A percentile compares a stretch with the other conserved stretches of the same genome.
phyloP scores from a whole-genome alignment of 2,797 vertebrate genomes.

The Paramormyrops hopkinsi region DNA sequence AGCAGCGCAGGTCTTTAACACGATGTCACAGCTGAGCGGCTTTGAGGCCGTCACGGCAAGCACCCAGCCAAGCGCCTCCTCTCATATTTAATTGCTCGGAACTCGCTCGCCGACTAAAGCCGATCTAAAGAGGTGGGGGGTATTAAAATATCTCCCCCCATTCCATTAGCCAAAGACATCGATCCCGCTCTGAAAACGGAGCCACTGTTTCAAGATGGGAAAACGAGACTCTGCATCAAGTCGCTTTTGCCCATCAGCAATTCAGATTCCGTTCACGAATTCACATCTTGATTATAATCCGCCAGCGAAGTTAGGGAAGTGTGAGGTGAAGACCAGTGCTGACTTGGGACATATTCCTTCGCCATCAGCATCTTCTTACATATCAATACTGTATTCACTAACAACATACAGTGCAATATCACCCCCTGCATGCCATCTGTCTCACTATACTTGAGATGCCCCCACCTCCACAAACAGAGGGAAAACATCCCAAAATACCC shows the following conservation, averaged over 20 bases:
- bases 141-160: background rate
- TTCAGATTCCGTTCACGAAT: background rate
- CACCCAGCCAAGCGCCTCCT: slow-evolving; percentile 61
- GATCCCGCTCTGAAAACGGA: background rate
- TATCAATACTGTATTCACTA: background rate
- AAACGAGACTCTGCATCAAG: background rate
- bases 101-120: slow-evolving; percentile 49
- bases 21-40: slow-evolving; percentile 67
- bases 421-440: background rate
- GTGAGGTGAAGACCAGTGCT: background rate
- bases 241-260: background rate
- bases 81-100: slow-evolving; percentile 68
- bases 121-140: slow-evolving; percentile 33
- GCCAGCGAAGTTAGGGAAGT: background rate
- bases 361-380: background rate
- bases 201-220: background rate
- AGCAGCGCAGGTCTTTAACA: slow-evolving; percentile 68
- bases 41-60: slow-evolving; percentile 68
- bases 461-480: background rate
- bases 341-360: background rate
- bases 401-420: background rate
- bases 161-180: background rate
- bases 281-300: slow-evolving; percentile 6
- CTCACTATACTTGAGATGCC: background rate
- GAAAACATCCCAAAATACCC: background rate